A percentile compares a stretch with the other conserved stretches of the same genome.
Evolutionary conservation across 2,888 invertebrate species (phyloP).

Genomic region (Leptinotarsa peninsularis): DNA sequence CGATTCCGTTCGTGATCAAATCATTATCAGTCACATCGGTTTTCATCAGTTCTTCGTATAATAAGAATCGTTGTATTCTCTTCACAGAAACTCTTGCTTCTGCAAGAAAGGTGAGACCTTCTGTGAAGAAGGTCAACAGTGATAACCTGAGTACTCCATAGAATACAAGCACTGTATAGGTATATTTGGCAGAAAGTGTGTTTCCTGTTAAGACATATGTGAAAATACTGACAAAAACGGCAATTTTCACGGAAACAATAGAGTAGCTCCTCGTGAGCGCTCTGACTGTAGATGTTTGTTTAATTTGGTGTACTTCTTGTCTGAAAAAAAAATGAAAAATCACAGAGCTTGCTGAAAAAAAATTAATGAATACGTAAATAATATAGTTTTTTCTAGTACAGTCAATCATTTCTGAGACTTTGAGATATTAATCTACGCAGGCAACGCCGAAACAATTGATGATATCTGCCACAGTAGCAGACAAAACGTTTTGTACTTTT

Average conservation of each 20-base stretch:
- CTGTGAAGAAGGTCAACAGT: constrained; percentile 74
- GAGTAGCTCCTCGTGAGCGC: constrained; percentile 73
- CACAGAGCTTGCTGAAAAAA: too few relatives aligned
- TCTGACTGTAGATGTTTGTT: constrained; percentile 70
- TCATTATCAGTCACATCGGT: not conserved
- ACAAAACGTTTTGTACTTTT: too few relatives aligned
- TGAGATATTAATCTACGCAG: too few relatives aligned
- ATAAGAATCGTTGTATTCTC: constrained; percentile 70
- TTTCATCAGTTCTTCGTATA: constrained; percentile 55
- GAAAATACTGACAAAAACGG: constrained; percentile 84
- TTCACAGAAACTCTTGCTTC: constrained; percentile 66
- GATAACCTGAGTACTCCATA: constrained; percentile 75
- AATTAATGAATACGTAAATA: too few relatives aligned
- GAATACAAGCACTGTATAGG: constrained; percentile 81
- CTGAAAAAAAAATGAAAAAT: too few relatives aligned
- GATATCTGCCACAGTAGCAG: too few relatives aligned
- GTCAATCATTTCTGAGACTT: too few relatives aligned
- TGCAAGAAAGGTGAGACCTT: constrained; percentile 76
- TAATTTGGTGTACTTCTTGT: too few relatives aligned
- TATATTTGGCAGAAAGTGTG: constrained; percentile 70
- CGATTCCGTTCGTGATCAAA: not conserved
- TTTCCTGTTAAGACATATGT: constrained; percentile 77
- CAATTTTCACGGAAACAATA: constrained; percentile 85
- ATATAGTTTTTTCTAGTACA: too few relatives aligned
- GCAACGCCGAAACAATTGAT: too few relatives aligned